Evolutionary conservation across 2,113 vertebrate genomes (phyloP), one percentile per base, ranked within the genome.

Genomic region (Anguilla japonica): DNA sequence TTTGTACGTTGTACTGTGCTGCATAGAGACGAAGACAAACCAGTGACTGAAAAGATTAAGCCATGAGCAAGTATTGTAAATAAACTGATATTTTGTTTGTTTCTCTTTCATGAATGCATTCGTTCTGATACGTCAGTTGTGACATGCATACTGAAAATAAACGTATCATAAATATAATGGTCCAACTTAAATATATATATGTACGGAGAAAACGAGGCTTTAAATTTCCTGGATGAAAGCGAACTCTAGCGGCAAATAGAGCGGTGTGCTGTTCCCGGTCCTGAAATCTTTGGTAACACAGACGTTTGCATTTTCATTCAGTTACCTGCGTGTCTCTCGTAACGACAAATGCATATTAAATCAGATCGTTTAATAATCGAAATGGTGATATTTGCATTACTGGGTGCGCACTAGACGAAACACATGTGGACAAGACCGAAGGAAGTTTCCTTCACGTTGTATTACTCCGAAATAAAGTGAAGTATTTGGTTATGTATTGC

Each of bases 181-280:
- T 26, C n/a, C 53, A 81, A 67, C 14, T 63, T 43, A 56, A 53
- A 63, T 15, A 63, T 80, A 41, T 57, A 75, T 81, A 89, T 89
- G 83, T 43, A 86, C 39, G 87, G 88, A 92, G 94, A 89, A 91
- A 88, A 87, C 83, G 87, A 84, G 88, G 88, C 89, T 89, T 90
- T 78, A 90, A 88, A 91, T 91, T 88, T 87, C 56, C 87, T 87
- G 90, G 90, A 79, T 91, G 82, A 87, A 91, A 85, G 91, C 90
- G 89, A 89, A 90, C 91, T 92, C 90, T 91, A 91, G 90, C 87
- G 91, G 90, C 86, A 90, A 89, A 79, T 41, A 82, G 78, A 87
- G 81, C 82, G 26, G 80, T 84, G 84, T 87, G 91, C 89, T 89
- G 91, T 87, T 86, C 87, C 34, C 14, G 89, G 91, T 92, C 41